phyloP scores from a whole-genome alignment of 2,797 vertebrate species.

The Paramormyrops hopkinsi region DNA sequence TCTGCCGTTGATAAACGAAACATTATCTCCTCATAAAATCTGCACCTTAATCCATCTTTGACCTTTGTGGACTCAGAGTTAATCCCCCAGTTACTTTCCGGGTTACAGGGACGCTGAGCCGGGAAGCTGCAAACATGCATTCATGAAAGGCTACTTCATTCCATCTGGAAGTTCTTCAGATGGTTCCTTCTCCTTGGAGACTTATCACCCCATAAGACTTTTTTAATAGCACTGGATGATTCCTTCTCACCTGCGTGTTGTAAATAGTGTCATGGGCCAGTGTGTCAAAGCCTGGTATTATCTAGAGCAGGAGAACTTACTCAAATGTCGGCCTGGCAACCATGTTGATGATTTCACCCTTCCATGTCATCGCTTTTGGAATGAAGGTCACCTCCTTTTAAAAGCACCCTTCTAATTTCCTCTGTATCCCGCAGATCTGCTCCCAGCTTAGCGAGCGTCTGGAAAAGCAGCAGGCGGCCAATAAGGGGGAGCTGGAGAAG shows the following conservation, averaged over 20 bases:
- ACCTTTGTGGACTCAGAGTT: not conserved
- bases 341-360: not conserved
- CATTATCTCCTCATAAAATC: not conserved
- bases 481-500: conserved; percentile 88
- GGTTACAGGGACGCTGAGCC: not conserved
- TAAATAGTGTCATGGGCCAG: not conserved
- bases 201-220: not conserved
- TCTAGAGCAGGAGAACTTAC: not conserved
- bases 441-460: conserved; percentile 94
- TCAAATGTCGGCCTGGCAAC: not conserved
- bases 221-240: not conserved
- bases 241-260: not conserved
- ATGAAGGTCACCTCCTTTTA: not conserved
- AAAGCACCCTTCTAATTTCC: not conserved
- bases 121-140: not conserved
- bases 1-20: not conserved
- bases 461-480: conserved; percentile 92
- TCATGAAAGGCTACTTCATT: not conserved
- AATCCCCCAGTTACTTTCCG: not conserved
- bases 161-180: not conserved
- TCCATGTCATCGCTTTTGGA: not conserved
- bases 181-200: not conserved
- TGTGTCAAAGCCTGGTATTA: conserved; percentile 27
- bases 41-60: not conserved
- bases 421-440: conserved; percentile 75